A percentile compares a stretch with the other conserved stretches of the same genome.
Conservation (phyloP, 2,113 vertebrate genomes). For the Glaucidium brasilianum region DNA sequence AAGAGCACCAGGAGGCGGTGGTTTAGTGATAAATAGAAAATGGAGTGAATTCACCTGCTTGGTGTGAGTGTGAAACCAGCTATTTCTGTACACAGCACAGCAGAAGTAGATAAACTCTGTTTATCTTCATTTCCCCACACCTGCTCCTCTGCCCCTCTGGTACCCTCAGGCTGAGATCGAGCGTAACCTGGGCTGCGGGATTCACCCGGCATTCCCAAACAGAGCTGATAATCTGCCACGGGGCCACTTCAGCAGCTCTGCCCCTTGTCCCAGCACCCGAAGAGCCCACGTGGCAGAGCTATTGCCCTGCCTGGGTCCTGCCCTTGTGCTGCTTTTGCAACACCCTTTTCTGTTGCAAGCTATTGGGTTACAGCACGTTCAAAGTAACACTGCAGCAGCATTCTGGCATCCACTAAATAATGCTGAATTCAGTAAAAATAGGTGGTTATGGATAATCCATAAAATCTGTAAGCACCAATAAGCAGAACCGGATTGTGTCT, state of each 20-base stretch:
- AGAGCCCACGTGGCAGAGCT: not conserved
- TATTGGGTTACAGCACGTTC: not conserved
- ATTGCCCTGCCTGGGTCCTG: not conserved
- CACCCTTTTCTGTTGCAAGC: rapidly evolving
- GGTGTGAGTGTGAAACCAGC: not conserved
- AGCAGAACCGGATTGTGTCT: not conserved
- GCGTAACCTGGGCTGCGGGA: not conserved
- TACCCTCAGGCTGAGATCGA: not conserved
- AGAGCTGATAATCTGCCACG: not conserved
- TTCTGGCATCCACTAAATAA: not conserved
- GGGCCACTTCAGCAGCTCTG: not conserved
- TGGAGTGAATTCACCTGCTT: not conserved
- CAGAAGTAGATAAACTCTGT: not conserved
- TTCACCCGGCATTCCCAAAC: rapidly evolving
- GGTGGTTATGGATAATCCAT: not conserved
- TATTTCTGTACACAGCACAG: not conserved
- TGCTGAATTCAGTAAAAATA: not conserved
- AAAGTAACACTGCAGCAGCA: not conserved
- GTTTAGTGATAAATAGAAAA: not conserved
- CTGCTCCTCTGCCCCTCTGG: not conserved
- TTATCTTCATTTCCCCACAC: not conserved
- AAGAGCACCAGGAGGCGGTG: not conserved
- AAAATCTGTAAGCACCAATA: not conserved
- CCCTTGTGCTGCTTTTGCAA: not conserved
- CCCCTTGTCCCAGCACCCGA: not conserved